These are phyloP conservation scores for Zosterops pallidus DNA, from an alignment of 2,113 vertebrate genomes.

Conservation along the genomic window DNA sequence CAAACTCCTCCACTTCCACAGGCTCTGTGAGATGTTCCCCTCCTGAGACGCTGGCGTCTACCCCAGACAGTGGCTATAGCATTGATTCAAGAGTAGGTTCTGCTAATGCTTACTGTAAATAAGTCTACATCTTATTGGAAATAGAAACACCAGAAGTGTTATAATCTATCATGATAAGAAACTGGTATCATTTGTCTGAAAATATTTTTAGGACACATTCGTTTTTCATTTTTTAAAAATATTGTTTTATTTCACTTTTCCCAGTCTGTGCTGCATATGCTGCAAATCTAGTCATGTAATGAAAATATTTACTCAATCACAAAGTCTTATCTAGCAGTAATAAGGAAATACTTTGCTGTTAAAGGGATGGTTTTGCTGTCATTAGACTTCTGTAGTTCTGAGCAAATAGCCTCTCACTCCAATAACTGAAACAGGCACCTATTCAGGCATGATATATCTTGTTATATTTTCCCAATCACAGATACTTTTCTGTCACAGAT, in stretches of 20 bases:
- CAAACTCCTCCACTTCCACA: slow-evolving; percentile 75
- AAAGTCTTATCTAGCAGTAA: background rate
- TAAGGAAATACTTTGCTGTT: background rate
- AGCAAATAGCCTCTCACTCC: background rate
- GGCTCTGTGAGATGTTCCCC: slow-evolving; percentile 96
- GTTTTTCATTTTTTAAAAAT: background rate
- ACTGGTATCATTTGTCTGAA: background rate
- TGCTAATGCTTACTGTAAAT: background rate
- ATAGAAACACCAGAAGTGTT: background rate
- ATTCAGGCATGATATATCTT: background rate
- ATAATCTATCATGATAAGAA: background rate
- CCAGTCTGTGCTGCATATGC: accelerated
- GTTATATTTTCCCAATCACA: background rate
- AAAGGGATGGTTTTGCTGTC: background rate
- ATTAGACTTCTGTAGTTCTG: background rate
- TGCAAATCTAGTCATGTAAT: background rate
- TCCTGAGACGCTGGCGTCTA: slow-evolving; percentile 98
- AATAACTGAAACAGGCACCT: background rate
- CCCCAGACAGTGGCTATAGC: slow-evolving; percentile 96
- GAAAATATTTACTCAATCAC: background rate
- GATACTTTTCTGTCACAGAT: background rate
- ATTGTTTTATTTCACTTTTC: background rate
- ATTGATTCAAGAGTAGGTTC: slow-evolving; percentile 92
- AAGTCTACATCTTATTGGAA: background rate
- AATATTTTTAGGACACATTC: background rate